Base-by-base conservation (phyloP, 2,797 vertebrate genomes). In the Notolabrus celidotus region DNA sequence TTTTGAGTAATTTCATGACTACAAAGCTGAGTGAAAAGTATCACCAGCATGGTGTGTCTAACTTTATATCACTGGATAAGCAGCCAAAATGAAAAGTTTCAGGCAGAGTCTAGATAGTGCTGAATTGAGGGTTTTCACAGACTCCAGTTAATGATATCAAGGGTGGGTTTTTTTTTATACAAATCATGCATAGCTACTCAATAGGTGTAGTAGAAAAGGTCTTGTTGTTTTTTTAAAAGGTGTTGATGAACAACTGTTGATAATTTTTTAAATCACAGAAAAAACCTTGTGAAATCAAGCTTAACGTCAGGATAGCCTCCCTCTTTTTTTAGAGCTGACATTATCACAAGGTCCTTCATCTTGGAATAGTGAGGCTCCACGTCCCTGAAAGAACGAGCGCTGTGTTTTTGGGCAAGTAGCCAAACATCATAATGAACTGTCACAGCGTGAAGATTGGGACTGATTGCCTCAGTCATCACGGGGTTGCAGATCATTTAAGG, bases 371-470 rank as follows among this genome's bases (percentile, higher is more conserved):
- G 75, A 55, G 54, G 73, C 61, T 39, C 72, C 79, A 79, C 55
- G 75, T 67, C 71, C 84, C 83, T 73, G 58, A 74, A 85, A 86
- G 88, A 86, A 84, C 87, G 85, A 94, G 93, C 93, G 82, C 67
- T 75, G 19, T 47, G 84, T 87, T 85, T 75, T 90, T 92, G 88
- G 79, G 89, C 82, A 91, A 92, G 90, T 76, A 91, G 86, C 86
- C 93, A 95, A 91, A 94, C 92, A 92, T 92, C 93, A 89, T 95
- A 94, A 93, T 94, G 90, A 94, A 90, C 85, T 94, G 93, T 91
- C 91, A 87, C 83, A 76, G 64, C 77, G 80, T 53, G 85, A 89
- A 5, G 3, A 86, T 88, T 89, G 87, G 79, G 83, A 93, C 86
- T 87, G 86, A 77, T 91, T 93, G 76, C 86, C 72, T 88, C 83